Evolutionary conservation across 64 coral and sea anemone genomes (phyloP).

Genomic region (Pocillopora damicornis): DNA sequence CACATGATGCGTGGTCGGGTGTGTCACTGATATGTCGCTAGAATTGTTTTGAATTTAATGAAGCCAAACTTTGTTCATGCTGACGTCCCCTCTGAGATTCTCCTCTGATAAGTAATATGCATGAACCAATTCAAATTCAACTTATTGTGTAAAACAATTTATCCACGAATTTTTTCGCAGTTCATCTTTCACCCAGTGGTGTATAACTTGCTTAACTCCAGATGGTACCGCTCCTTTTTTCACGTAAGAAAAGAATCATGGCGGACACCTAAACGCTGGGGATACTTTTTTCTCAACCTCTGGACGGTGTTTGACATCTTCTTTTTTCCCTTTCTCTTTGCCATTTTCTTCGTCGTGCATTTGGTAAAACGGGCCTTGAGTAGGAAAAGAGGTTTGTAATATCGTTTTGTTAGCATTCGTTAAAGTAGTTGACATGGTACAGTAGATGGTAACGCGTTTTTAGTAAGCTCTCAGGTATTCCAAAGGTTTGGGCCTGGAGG

Average conservation of each 20-base stretch:
- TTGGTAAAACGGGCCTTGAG: background rate
- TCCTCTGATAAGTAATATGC: too few species aligned
- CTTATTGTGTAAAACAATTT: background rate
- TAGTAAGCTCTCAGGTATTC: too few species aligned
- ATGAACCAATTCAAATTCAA: background rate
- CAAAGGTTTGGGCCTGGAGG: too few species aligned
- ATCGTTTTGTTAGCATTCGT: background rate
- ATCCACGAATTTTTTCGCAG: background rate
- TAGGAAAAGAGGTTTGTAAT: background rate
- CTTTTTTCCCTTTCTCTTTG: background rate
- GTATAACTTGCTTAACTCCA: background rate
- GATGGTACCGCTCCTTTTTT: background rate
- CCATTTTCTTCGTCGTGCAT: background rate
- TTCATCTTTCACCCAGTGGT: slow-evolving; percentile 12
- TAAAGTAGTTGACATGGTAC: too few species aligned
- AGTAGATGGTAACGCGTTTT: too few species aligned
- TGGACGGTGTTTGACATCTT: background rate
- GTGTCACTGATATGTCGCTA: too few species aligned
- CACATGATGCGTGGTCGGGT: too few species aligned
- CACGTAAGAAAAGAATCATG: background rate
- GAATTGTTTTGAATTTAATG: too few species aligned
- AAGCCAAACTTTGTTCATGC: too few species aligned
- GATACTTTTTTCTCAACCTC: background rate
- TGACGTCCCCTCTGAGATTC: too few species aligned
- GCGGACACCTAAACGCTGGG: background rate